phyloP scores from a whole-genome alignment of 2,797 vertebrate species.

The Enoplosus armatus region DNA sequence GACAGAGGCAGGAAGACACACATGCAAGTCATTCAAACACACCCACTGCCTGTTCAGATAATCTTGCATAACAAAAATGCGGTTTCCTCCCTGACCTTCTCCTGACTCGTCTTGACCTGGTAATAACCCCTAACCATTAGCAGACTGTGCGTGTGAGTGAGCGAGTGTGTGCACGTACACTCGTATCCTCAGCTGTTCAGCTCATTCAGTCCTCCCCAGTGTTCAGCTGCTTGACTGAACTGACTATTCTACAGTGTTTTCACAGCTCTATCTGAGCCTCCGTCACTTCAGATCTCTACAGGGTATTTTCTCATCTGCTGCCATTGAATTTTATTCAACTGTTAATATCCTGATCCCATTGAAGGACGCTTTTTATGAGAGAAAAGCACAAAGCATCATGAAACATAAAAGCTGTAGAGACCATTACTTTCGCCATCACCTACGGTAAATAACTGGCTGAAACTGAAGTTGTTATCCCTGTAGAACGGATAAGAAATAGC shows the following conservation, averaged over 20 bases:
- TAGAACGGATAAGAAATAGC: not conserved
- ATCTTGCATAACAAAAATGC: conserved; percentile 30
- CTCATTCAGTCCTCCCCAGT: conserved; percentile 63
- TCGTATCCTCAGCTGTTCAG: conserved; percentile 72
- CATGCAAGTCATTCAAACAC: conserved; percentile 1
- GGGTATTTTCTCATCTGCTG: conserved; percentile 28
- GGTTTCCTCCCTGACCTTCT: conserved; percentile 43
- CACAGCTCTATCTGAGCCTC: conserved; percentile 40
- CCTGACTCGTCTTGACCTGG: conserved; percentile 67
- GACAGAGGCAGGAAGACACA: conserved; percentile 22
- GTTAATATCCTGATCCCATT: conserved; percentile 13
- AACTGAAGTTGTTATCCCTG: conserved; percentile 3
- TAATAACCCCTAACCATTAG: conserved; percentile 67
- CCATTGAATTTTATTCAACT: conserved; percentile 2
- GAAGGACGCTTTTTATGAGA: not conserved
- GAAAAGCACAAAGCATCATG: not conserved
- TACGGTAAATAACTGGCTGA: conserved; percentile 6
- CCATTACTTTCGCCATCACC: conserved; percentile 4
- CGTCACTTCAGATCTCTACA: conserved; percentile 13
- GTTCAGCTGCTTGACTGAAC: conserved; percentile 56
- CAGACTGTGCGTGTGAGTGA: conserved; percentile 29
- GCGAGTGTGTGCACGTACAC: not conserved
- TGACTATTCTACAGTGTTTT: conserved; percentile 25
- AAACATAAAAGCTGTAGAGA: conserved; percentile 6
- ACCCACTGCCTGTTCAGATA: conserved; percentile 16